Percentiles rank a stretch among this genome's conserved stretches.
phyloP scores from a whole-genome alignment of 2,113 vertebrate species.

The Lophotis ruficrista region DNA sequence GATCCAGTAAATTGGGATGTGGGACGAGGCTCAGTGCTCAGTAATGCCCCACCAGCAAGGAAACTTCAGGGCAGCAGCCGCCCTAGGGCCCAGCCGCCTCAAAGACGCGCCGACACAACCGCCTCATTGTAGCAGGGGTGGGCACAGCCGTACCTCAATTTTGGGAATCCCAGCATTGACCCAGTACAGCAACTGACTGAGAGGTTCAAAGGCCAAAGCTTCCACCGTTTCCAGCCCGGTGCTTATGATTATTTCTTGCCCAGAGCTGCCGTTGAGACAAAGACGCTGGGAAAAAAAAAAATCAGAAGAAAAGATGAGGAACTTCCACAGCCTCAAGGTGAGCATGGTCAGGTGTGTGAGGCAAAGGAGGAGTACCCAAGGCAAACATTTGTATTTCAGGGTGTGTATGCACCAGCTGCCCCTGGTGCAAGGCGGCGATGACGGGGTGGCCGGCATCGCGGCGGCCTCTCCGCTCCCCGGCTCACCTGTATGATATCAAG shows the following conservation, averaged over 20 bases:
- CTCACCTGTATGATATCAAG: conserved; percentile 90
- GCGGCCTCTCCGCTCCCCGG: background rate
- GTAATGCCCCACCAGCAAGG: background rate
- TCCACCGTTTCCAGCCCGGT: conserved; percentile 92
- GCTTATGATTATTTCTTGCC: conserved; percentile 90
- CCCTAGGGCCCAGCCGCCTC: background rate
- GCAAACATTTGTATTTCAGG: background rate
- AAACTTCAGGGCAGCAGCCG: background rate
- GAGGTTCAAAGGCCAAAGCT: conserved; percentile 92
- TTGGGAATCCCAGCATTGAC: conserved; percentile 93
- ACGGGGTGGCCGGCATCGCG: rapidly evolving
- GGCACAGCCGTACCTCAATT: conserved; percentile 86
- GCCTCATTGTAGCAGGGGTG: rapidly evolving
- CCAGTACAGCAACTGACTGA: conserved; percentile 95
- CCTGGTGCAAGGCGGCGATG: rapidly evolving
- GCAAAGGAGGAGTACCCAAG: background rate
- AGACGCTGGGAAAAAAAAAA: conserved; percentile 79
- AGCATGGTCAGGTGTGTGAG: background rate
- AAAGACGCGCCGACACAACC: background rate
- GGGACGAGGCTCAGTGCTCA: background rate
- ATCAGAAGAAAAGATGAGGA: background rate
- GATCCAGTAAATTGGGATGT: too few relatives aligned
- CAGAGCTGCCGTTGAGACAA: conserved; percentile 92
- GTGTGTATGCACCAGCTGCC: background rate
- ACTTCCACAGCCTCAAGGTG: background rate